These are phyloP conservation scores for Astatoreochromis straeleni DNA, from an alignment of 2,113 vertebrate genomes.

Conservation along the genomic window DNA sequence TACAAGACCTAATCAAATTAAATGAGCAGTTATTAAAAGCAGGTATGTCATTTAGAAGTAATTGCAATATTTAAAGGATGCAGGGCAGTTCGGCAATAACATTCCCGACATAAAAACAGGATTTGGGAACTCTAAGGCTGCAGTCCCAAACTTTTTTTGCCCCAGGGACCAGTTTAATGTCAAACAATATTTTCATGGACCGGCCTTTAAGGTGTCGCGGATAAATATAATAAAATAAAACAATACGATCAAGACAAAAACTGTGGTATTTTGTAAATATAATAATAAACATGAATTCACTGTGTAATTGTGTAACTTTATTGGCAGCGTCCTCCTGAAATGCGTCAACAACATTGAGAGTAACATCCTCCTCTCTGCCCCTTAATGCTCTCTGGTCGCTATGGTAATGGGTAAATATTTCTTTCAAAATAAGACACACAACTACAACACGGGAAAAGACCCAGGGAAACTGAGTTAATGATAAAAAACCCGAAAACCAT, in stretches of 20 bases:
- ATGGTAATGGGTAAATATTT: neutral
- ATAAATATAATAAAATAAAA: neutral
- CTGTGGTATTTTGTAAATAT: neutral
- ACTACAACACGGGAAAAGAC: rapidly evolving
- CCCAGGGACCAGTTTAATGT: neutral
- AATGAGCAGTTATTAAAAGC: neutral
- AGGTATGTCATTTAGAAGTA: neutral
- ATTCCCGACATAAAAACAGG: neutral
- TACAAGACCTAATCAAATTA: neutral
- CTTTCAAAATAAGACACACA: neutral
- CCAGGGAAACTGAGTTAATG: neutral
- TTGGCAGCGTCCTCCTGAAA: neutral
- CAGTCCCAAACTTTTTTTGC: neutral
- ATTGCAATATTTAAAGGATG: neutral
- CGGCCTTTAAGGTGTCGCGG: rapidly evolving
- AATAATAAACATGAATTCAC: neutral
- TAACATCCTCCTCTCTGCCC: neutral
- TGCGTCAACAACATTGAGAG: neutral
- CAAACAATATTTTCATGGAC: neutral
- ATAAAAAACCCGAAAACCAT: rapidly evolving
- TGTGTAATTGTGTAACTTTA: neutral
- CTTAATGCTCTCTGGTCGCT: neutral
- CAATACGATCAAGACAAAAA: rapidly evolving
- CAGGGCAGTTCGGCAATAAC: rapidly evolving
- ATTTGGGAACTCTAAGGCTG: neutral